phyloP scores from a whole-genome alignment of 2,113 vertebrate species.

The Cyphomyrus plagiostoma region DNA sequence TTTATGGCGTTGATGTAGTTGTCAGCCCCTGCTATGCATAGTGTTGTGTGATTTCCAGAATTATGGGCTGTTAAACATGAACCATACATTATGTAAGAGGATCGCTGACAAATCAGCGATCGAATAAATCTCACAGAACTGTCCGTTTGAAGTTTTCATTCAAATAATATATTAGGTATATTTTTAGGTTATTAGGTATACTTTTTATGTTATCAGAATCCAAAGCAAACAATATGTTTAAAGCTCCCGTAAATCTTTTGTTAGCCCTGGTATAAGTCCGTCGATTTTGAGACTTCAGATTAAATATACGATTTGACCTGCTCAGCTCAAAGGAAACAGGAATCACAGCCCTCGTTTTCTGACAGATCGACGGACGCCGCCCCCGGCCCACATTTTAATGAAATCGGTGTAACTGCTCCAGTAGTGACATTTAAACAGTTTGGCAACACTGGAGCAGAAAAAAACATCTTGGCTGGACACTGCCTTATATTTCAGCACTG shows the following conservation, averaged over 20 bases:
- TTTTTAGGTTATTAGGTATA: background rate
- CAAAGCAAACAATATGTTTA: background rate
- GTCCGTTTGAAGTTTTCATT: background rate
- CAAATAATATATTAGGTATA: background rate
- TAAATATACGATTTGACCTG: background rate
- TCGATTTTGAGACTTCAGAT: background rate
- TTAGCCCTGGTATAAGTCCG: background rate
- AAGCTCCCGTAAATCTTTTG: background rate
- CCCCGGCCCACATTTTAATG: constrained; percentile 2
- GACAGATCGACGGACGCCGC: background rate
- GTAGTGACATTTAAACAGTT: constrained; percentile 28
- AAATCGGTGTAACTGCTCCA: constrained; percentile 3
- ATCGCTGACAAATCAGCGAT: background rate
- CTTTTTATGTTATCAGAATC: background rate
- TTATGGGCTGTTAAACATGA: background rate
- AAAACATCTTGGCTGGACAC: constrained; percentile 13
- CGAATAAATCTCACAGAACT: background rate
- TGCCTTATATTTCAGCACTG: background rate
- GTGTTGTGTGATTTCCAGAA: background rate
- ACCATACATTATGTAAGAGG: background rate
- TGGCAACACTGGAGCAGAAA: background rate
- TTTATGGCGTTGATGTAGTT: background rate
- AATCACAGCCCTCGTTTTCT: background rate
- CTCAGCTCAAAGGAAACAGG: background rate
- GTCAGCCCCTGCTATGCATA: background rate